Evolutionary conservation across 2,797 vertebrate species (phyloP).

Genomic region (Gorsachius magnificus): DNA sequence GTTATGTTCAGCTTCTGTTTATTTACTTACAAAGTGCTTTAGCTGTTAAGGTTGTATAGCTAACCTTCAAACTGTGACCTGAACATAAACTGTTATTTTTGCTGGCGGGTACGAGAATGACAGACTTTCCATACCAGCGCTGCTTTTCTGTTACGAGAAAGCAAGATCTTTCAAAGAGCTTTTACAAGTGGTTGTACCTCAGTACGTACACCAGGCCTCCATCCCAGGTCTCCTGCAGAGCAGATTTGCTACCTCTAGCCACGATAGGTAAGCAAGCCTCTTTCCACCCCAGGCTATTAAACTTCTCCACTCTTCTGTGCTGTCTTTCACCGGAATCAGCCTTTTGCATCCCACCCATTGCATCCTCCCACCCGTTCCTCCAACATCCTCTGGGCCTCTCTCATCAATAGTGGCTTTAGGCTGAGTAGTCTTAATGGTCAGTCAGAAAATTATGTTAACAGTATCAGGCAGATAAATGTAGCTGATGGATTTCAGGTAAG

Average conservation of each 20-base stretch:
- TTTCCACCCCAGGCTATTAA: background rate
- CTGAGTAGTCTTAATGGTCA: background rate
- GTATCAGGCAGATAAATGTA: background rate
- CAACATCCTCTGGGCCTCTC: background rate
- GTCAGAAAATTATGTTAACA: background rate
- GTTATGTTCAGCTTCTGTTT: background rate
- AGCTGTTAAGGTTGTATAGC: background rate
- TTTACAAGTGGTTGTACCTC: background rate
- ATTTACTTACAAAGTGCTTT: slow-evolving; percentile 13
- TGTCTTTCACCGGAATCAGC: background rate
- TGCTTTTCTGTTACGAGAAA: background rate
- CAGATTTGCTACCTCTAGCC: background rate
- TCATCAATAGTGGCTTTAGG: background rate
- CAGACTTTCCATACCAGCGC: background rate
- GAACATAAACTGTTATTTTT: background rate
- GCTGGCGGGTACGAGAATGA: background rate
- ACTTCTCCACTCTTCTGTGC: background rate
- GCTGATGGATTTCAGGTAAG: background rate
- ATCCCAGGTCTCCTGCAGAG: background rate
- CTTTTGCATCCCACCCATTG: background rate
- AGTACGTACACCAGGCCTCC: background rate
- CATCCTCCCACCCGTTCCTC: background rate
- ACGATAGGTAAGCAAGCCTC: background rate
- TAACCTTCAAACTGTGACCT: background rate
- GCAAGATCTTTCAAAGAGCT: background rate